Base-by-base conservation (phyloP, 2,113 vertebrate genomes). In the Hylia prasina region DNA sequence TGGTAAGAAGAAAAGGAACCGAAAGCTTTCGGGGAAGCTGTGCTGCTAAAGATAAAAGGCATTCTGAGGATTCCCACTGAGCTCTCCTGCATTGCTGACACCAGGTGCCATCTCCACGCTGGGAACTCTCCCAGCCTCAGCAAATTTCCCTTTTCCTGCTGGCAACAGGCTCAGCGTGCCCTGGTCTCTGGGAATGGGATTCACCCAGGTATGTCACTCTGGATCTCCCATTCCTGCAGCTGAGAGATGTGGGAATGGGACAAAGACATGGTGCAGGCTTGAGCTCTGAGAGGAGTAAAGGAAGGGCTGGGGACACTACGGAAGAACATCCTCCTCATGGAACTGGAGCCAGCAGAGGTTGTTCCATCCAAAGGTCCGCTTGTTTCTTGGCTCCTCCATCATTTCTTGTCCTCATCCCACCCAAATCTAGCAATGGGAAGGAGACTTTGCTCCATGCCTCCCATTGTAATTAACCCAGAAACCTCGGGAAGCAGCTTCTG, bases 181-280 rank as follows among this genome's bases (percentile, higher is more conserved):
- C 53, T 33, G 31, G 40, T 35, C 53, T 47, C 71, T 39, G n/a
- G 69, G 40, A 45, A 30, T 23, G 11, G 53, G 65, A 71, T 61
- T 54, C 30, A 68, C 35, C 28, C 2, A 3, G 9, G 11, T 9
- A 13, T 0, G 3, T 24, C 64, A 16, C 28, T 6, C 8, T 10
- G 21, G 39, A 60, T 72, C 11, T 57, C 57, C 64, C 66, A 47
- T 70, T 79, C 57, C n/a, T n/a, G n/a, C n/a, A n/a, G n/a, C n/a
- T n/a, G n/a, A n/a, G n/a, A n/a, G n/a, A n/a, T n/a, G n/a, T n/a
- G n/a, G n/a, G n/a, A n/a, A n/a, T n/a, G n/a, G n/a, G n/a, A n/a
- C n/a, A n/a, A n/a, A n/a, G n/a, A n/a, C n/a, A n/a, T n/a, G n/a
- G n/a, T n/a, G n/a, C 21, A 71, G 40, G 23, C 7, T 35, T 71